Conservation (phyloP, 1,140 invertebrate genomes). For the Spodoptera frugiperda region DNA sequence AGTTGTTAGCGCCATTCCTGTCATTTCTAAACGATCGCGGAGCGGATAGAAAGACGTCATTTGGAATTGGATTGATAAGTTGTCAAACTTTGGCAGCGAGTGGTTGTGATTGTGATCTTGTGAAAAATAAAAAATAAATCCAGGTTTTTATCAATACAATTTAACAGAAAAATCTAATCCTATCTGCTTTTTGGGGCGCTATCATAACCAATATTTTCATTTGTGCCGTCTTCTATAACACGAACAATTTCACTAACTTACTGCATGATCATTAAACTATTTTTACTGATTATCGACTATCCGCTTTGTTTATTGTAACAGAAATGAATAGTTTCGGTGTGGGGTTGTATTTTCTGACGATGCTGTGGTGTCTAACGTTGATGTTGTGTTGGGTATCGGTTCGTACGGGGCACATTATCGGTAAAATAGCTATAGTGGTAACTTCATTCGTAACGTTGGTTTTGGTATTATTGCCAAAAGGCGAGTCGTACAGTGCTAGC, state of each 20-base stretch:
- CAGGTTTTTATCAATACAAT: slow-evolving; percentile 55
- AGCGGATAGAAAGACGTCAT: not conserved
- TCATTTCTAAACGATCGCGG: not conserved
- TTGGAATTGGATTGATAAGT: slow-evolving; percentile 13
- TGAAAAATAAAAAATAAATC: slow-evolving; percentile 24
- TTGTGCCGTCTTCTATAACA: slow-evolving; percentile 50
- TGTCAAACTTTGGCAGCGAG: slow-evolving; percentile 31
- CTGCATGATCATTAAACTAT: slow-evolving; percentile 55
- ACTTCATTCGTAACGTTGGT: slow-evolving; percentile 71
- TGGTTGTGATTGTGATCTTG: slow-evolving; percentile 43
- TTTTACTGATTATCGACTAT: slow-evolving; percentile 42
- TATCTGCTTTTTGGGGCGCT: slow-evolving; percentile 44
- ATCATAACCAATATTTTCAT: slow-evolving; percentile 41
- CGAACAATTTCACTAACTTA: slow-evolving; percentile 47
- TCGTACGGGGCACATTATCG: slow-evolving; percentile 77
- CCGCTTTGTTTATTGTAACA: slow-evolving; percentile 50
- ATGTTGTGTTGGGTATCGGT: slow-evolving; percentile 78
- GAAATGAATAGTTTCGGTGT: slow-evolving; percentile 75
- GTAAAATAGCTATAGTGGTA: slow-evolving; percentile 69
- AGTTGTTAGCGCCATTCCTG: too few species aligned
- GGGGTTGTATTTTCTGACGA: slow-evolving; percentile 76
- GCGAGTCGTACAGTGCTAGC: slow-evolving; percentile 49
- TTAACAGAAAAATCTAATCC: slow-evolving; percentile 41
- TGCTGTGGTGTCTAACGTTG: slow-evolving; percentile 75
- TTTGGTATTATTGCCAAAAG: slow-evolving; percentile 73